Evolutionary conservation across 2,113 vertebrate species (phyloP).

Genomic region (Rostratula benghalensis): DNA sequence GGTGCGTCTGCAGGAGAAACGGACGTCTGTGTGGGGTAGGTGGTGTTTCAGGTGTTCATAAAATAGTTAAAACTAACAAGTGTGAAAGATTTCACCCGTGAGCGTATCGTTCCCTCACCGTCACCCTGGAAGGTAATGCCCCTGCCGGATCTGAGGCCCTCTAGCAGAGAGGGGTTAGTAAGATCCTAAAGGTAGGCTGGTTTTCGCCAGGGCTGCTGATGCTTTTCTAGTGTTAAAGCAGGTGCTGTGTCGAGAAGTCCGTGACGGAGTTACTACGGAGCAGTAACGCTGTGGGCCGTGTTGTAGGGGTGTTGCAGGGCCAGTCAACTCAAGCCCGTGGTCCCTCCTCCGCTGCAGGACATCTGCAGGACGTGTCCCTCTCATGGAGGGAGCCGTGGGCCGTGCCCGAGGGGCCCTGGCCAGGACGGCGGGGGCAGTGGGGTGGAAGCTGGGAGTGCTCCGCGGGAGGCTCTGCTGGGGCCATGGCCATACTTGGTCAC

Average conservation of each 20-base stretch:
- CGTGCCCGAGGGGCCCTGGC: fast-evolving
- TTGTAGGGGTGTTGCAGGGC: not conserved
- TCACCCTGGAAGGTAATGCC: not conserved
- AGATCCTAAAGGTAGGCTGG: not conserved
- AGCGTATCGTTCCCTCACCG: fast-evolving
- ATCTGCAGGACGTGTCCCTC: not conserved
- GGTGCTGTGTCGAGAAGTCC: not conserved
- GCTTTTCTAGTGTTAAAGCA: not conserved
- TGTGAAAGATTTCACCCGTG: not conserved
- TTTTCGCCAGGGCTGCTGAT: not conserved
- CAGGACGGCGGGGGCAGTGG: not conserved
- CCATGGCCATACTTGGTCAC: constrained; percentile 20
- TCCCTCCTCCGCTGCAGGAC: not conserved
- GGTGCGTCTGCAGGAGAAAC: not conserved
- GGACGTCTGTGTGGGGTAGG: too few relatives aligned
- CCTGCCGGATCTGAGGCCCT: not conserved
- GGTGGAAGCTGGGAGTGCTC: not conserved
- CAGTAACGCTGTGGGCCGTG: fast-evolving
- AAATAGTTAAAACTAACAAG: not conserved
- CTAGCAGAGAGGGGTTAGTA: not conserved
- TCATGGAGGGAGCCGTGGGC: fast-evolving
- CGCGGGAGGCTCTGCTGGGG: fast-evolving
- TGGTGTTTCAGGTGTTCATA: fast-evolving
- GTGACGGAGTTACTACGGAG: not conserved
- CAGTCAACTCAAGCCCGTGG: not conserved